Evolutionary conservation across 2,888 invertebrate genomes (phyloP), one percentile per base, ranked within the genome.

Genomic region (Drosophila anceps): DNA sequence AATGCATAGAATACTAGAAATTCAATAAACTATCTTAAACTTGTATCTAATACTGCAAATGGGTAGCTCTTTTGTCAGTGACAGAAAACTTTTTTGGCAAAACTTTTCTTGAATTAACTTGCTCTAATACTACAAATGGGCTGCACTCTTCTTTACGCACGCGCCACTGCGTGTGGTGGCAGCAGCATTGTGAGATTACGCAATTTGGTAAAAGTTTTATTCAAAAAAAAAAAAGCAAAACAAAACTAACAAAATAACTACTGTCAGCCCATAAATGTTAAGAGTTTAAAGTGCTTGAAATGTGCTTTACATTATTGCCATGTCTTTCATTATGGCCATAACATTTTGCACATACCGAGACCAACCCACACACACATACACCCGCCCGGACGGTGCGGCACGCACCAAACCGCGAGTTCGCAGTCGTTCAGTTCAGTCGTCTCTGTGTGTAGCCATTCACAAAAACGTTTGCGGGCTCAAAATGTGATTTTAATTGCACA

Each of bases 401-500:
- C 79, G 75, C 75, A 75, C 75, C 74, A 74, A 85, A 59, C 75
- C 63, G 48, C 70, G 69, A 82, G 62, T 54, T 54, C 48, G 60
- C 64, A 79, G 70, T 64, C 70, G 60, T 58, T 59, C 24, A 24
- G 35, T 4, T 44, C 66, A 46, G 79, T 71, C 69, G 79, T 71
- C 69, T 65, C 65, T 66, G 51, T 58, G 37, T 31, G 41, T 39
- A 50, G 73, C 76, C 79, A 77, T 81, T 84, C 83, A 84, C 82
- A 79, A 84, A 82, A 82, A 69, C 75, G 79, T 73, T 84, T 71
- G 76, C 61, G 55, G 68, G 72, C 69, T 70, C 62, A 85, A 88
- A 85, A 83, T 73, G 85, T 70, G 79, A 77, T 89, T 85, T 85
- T 89, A 85, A 89, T 85, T 85, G 88, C 84, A 85, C 90, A 85